Percentiles rank a stretch among this genome's conserved stretches.
These are phyloP conservation scores for Halesus radiatus DNA, from an alignment of 1,140 invertebrate genomes.

Conservation along the genomic window DNA sequence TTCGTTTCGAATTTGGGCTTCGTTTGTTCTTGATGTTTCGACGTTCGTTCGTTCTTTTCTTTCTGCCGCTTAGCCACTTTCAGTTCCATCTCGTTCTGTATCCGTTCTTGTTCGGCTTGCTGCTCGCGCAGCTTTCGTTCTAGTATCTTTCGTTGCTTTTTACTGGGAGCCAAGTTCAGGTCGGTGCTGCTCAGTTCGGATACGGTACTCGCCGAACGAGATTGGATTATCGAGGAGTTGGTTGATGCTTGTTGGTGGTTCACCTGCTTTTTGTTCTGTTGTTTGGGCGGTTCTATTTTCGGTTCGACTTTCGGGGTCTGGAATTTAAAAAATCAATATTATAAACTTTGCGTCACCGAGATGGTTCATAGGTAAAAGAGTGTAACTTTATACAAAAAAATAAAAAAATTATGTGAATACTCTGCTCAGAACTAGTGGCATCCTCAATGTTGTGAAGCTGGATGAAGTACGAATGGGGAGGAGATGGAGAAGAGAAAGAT, in stretches of 20 bases:
- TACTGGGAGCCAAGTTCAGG: not conserved
- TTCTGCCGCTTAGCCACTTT: constrained; percentile 59
- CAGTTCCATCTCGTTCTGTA: constrained; percentile 51
- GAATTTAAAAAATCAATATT: not conserved
- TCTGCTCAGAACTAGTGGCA: too few relatives aligned
- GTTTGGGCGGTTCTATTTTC: constrained; percentile 7
- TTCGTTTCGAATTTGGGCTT: not conserved
- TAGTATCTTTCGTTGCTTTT: constrained; percentile 17
- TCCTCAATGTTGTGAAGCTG: too few relatives aligned
- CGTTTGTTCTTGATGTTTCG: constrained; percentile 13
- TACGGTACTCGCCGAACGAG: constrained; percentile 29
- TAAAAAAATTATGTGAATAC: too few relatives aligned
- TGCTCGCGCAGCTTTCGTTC: constrained; percentile 55
- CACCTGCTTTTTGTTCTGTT: not conserved
- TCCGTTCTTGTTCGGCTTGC: constrained; percentile 57
- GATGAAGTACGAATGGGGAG: too few relatives aligned
- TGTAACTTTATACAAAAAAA: too few relatives aligned
- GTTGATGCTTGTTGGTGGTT: not conserved
- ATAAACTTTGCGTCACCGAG: not conserved
- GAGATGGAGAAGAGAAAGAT: too few relatives aligned
- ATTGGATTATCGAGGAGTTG: constrained; percentile 4
- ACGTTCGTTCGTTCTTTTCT: constrained; percentile 54
- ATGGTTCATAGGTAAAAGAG: not conserved
- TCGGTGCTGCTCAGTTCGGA: constrained; percentile 27
- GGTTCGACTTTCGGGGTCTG: constrained; percentile 1